These are phyloP conservation scores for Scelioninae gen. 2 DNA, from an alignment of 2,888 invertebrate genomes.

Conservation along the genomic window DNA sequence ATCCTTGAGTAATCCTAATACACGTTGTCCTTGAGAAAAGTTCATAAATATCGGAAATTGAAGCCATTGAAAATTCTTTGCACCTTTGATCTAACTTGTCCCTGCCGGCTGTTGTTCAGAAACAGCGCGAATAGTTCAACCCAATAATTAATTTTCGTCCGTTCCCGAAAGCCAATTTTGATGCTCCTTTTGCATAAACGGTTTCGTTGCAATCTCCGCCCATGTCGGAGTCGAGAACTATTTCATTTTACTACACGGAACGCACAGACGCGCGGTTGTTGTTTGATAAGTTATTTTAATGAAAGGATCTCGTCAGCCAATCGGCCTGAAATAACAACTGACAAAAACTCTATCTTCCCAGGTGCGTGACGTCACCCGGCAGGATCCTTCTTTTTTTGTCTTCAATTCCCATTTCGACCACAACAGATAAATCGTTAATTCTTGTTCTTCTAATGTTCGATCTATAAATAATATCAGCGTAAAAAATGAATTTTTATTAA, in stretches of 20 bases:
- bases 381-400: neutral
- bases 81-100: no score
- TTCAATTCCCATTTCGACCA: neutral
- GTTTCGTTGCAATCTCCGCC: constrained; percentile 39
- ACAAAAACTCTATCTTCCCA: constrained; percentile 25
- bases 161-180: constrained; percentile 7
- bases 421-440: no score
- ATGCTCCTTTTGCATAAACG: constrained; percentile 13
- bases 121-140: constrained; percentile 1
- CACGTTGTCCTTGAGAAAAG: no score
- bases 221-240: constrained; percentile 5
- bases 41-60: no score
- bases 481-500: no score
- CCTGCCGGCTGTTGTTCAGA: no score
- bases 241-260: constrained; percentile 33
- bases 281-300: constrained; percentile 42
- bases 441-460: no score
- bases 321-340: constrained; percentile 7
- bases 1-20: no score
- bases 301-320: constrained; percentile 20
- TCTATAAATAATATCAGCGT: no score
- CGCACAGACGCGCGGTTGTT: constrained; percentile 6
- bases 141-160: constrained; percentile 20
- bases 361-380: constrained; percentile 12
- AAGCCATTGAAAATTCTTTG: no score